phyloP scores from a whole-genome alignment of 2,888 invertebrate species.

The Microchrysa polita region DNA sequence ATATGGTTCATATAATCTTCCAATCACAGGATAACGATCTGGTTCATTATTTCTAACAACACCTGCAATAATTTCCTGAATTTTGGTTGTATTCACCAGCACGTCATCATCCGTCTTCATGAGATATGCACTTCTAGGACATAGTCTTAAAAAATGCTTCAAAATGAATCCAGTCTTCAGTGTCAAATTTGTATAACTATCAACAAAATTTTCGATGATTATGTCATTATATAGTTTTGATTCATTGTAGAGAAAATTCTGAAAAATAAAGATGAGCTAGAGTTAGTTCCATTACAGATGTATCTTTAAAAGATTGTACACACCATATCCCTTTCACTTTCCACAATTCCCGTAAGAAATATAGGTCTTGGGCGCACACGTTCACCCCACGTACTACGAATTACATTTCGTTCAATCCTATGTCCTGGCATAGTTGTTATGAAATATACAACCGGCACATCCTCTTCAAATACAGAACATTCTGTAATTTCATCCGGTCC shows the following conservation, averaged over 20 bases:
- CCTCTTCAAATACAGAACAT: not conserved
- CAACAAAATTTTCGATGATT: conserved; percentile 70
- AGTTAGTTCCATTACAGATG: too few relatives aligned
- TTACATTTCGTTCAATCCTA: conserved; percentile 66
- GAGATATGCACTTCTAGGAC: conserved; percentile 67
- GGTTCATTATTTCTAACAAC: conserved; percentile 58
- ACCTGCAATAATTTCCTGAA: conserved; percentile 61
- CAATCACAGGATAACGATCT: conserved; percentile 62
- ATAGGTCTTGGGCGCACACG: conserved; percentile 64
- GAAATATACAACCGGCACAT: conserved; percentile 62
- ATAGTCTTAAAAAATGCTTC: conserved; percentile 69
- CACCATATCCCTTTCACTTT: conserved; percentile 53
- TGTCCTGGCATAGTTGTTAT: conserved; percentile 68
- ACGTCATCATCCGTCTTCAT: conserved; percentile 74
- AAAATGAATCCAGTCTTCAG: conserved; percentile 74
- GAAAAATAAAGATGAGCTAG: not conserved
- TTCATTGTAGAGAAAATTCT: conserved; percentile 59
- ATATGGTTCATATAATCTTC: conserved; percentile 68
- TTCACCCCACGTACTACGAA: conserved; percentile 70
- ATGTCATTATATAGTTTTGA: conserved; percentile 69
- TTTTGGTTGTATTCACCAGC: conserved; percentile 65
- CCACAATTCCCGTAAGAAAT: conserved; percentile 68
- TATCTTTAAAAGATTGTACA: not conserved
- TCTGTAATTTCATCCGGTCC: not conserved
- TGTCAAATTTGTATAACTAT: conserved; percentile 74